Conservation (phyloP, 92 coral and sea anemone genomes). For the Paragorgia papillata region DNA sequence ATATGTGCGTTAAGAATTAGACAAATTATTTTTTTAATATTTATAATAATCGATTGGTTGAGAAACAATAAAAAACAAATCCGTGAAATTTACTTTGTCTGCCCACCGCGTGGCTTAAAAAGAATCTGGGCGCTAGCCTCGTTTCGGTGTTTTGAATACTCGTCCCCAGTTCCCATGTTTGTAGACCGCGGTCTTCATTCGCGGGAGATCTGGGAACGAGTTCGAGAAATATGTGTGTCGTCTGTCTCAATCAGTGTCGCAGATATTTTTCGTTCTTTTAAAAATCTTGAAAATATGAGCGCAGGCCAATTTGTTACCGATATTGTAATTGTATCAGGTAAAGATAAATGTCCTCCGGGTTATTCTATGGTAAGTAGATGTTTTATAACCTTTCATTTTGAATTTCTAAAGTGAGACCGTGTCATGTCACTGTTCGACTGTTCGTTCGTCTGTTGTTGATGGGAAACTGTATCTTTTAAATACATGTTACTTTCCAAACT, state of each 20-base stretch:
- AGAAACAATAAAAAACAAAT: neutral
- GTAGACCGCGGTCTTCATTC: no score
- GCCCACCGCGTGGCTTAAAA: neutral
- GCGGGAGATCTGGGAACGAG: neutral
- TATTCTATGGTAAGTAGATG: conserved; percentile 70
- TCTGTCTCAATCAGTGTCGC: no score
- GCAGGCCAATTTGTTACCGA: conserved; percentile 75
- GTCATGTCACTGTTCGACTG: no score
- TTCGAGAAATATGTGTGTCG: no score
- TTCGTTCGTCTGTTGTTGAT: neutral
- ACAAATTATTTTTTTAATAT: conserved; percentile 3
- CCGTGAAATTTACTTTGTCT: neutral
- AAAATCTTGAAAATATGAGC: conserved; percentile 8
- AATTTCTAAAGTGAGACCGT: no score
- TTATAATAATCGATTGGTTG: neutral
- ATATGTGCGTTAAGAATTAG: neutral
- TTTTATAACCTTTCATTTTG: neutral
- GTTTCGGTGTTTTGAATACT: no score
- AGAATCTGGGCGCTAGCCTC: no score
- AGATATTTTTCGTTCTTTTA: no score
- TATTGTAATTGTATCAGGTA: conserved; percentile 73
- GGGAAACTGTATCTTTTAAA: neutral
- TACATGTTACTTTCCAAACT: neutral
- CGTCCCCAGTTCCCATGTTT: no score
- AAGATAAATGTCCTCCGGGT: conserved; percentile 72